These are phyloP conservation scores for Zaprionus taronus DNA, from an alignment of 1,140 invertebrate genomes.

Conservation along the genomic window DNA sequence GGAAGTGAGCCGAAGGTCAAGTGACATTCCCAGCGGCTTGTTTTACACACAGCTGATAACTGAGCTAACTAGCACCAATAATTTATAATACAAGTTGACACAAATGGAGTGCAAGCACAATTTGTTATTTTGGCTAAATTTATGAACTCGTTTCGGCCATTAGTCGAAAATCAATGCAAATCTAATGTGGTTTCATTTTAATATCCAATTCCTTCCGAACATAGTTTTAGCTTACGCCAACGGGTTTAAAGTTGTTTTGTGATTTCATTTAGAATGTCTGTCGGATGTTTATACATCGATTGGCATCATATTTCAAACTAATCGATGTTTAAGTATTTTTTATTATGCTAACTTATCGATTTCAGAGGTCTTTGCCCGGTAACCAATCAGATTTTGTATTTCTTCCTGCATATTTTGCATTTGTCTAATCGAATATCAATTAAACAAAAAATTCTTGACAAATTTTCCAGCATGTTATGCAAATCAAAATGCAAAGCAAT, in stretches of 20 bases:
- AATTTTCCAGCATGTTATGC: slow-evolving; percentile 33
- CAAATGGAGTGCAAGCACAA: slow-evolving; percentile 21
- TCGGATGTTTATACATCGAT: slow-evolving; percentile 1
- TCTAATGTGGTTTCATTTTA: slow-evolving; percentile 4
- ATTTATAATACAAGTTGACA: slow-evolving; percentile 11
- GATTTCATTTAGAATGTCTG: background rate
- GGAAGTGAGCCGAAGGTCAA: slow-evolving; percentile 9
- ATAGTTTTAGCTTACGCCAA: slow-evolving; percentile 2
- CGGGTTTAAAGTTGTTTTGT: background rate
- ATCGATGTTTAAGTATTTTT: background rate
- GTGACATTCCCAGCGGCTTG: slow-evolving; percentile 15
- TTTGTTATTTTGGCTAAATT: slow-evolving; percentile 5
- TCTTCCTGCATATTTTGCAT: slow-evolving; percentile 29
- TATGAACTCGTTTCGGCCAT: slow-evolving; percentile 18
- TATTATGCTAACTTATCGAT: slow-evolving; percentile 10
- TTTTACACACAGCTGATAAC: slow-evolving; percentile 7
- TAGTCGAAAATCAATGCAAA: slow-evolving; percentile 32
- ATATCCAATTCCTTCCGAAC: slow-evolving; percentile 4
- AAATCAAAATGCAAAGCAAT: slow-evolving; percentile 19
- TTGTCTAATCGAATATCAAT: background rate
- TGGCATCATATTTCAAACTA: slow-evolving; percentile 25
- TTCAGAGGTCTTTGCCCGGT: slow-evolving; percentile 9
- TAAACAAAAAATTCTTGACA: background rate
- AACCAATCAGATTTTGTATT: background rate
- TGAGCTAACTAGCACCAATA: background rate